phyloP scores from a whole-genome alignment of 2,888 invertebrate species.

The Hypomecis atomaria region DNA sequence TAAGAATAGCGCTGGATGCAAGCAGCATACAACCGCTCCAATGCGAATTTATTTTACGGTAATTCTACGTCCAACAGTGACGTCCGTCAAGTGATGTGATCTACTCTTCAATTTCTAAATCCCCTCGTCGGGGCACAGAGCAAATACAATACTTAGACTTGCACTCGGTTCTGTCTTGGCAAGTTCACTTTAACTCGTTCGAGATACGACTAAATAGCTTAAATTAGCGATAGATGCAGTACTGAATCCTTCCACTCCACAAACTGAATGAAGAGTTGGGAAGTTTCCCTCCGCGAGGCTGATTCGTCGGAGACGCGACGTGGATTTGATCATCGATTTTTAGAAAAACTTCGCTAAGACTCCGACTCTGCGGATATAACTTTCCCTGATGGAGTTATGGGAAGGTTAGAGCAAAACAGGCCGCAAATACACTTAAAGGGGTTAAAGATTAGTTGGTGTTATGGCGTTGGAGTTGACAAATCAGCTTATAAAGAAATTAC shows the following conservation, averaged over 20 bases:
- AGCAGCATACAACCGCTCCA: too few species aligned
- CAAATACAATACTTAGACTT: too few species aligned
- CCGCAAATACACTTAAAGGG: slow-evolving; percentile 6
- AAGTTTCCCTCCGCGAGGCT: slow-evolving; percentile 43
- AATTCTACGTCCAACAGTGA: too few species aligned
- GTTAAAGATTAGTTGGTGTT: neutral
- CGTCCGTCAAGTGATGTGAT: too few species aligned
- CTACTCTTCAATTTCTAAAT: too few species aligned
- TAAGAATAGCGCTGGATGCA: too few species aligned
- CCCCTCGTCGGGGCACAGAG: too few species aligned
- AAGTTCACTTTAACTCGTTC: too few species aligned
- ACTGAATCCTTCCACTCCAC: slow-evolving; percentile 16
- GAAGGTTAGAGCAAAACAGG: slow-evolving; percentile 10
- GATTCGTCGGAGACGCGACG: slow-evolving; percentile 42
- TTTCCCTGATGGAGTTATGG: slow-evolving; percentile 23
- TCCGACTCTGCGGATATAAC: slow-evolving; percentile 32
- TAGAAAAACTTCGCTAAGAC: slow-evolving; percentile 34
- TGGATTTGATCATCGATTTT: slow-evolving; percentile 49
- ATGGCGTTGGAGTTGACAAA: neutral
- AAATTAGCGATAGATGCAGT: neutral
- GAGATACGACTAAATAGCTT: neutral
- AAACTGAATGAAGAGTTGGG: slow-evolving; percentile 44
- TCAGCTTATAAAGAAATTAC: too few species aligned
- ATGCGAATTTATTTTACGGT: too few species aligned
- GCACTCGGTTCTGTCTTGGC: too few species aligned